Conservation (phyloP, 1,140 invertebrate species). For the Sitobion miscanthi region DNA sequence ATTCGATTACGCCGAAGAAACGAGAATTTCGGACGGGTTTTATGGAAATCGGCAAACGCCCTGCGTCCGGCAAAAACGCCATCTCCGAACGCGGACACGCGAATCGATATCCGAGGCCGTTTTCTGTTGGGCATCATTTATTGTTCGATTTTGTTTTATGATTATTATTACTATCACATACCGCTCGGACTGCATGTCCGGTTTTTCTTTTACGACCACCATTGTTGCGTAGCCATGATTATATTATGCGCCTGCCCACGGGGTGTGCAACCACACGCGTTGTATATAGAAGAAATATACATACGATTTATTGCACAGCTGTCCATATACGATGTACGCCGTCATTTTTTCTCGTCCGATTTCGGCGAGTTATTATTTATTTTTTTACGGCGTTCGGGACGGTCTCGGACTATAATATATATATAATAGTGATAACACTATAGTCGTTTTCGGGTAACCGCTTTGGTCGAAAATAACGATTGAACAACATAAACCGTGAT, state of each 20-base stretch:
- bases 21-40: background rate
- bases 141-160: slow-evolving; percentile 5
- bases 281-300: background rate
- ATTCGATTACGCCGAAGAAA: background rate
- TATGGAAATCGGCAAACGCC: background rate
- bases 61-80: background rate
- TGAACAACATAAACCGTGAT: background rate
- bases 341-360: background rate
- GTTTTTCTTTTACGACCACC: background rate
- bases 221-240: background rate
- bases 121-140: background rate
- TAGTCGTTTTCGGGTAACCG: background rate
- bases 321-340: background rate
- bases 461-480: background rate
- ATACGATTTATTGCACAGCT: background rate
- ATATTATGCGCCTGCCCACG: background rate
- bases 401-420: background rate
- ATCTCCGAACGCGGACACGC: background rate
- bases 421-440: background rate
- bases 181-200: background rate
- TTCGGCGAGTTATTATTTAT: background rate
- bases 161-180: background rate
- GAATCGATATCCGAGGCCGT: background rate
- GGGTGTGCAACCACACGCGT: background rate
- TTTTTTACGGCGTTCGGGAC: background rate